Percentiles rank a stretch among this genome's conserved stretches.
These are phyloP conservation scores for Papilio protenor DNA, from an alignment of 2,888 invertebrate species.

Conservation along the genomic window DNA sequence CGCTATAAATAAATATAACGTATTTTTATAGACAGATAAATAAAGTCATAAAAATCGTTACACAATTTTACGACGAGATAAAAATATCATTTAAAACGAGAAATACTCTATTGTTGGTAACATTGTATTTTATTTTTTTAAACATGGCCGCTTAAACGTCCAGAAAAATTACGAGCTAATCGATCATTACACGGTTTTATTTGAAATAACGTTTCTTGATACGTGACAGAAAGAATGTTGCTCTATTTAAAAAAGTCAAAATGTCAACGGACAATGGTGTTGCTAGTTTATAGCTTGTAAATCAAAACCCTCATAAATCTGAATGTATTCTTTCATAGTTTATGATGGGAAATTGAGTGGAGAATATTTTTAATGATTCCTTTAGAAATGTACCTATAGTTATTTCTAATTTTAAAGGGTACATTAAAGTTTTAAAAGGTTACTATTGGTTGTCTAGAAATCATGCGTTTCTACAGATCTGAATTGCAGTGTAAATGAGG, in stretches of 20 bases:
- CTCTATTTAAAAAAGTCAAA: slow-evolving; percentile 75
- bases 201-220: slow-evolving; percentile 67
- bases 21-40: slow-evolving; percentile 43
- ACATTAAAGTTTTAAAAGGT: too few species aligned
- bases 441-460: too few species aligned
- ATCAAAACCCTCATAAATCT: slow-evolving; percentile 74
- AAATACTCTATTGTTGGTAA: slow-evolving; percentile 50
- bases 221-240: slow-evolving; percentile 75
- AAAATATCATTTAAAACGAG: slow-evolving; percentile 43
- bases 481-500: too few species aligned
- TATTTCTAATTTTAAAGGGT: background rate
- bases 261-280: slow-evolving; percentile 73
- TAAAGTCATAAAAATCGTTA: slow-evolving; percentile 43
- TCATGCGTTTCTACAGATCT: too few species aligned
- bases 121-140: slow-evolving; percentile 56
- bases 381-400: background rate
- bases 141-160: slow-evolving; percentile 46
- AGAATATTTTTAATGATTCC: slow-evolving; percentile 30
- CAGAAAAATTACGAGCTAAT: slow-evolving; percentile 57
- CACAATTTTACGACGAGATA: slow-evolving; percentile 44
- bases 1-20: slow-evolving; percentile 7
- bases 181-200: slow-evolving; percentile 61
- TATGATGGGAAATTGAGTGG: slow-evolving; percentile 55
- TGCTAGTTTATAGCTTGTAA: slow-evolving; percentile 73
- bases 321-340: slow-evolving; percentile 50